phyloP scores from a whole-genome alignment of 1,140 invertebrate species.

The Latrodectus geometricus region DNA sequence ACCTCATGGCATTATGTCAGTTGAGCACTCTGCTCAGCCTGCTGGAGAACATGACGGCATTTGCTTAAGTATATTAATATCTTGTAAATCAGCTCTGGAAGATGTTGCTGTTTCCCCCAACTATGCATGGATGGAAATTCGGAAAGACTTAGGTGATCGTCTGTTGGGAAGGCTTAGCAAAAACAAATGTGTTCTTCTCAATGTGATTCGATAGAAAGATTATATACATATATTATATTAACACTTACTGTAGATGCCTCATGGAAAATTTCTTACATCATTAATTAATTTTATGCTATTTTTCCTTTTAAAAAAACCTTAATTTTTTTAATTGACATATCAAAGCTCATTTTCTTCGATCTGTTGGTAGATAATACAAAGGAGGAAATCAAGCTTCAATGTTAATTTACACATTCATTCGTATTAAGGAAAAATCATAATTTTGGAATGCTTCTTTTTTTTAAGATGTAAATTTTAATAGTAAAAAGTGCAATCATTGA shows the following conservation, averaged over 20 bases:
- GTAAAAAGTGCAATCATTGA: too few relatives aligned
- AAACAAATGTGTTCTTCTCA: conserved; percentile 82
- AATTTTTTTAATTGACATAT: too few relatives aligned
- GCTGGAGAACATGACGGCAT: conserved; percentile 78
- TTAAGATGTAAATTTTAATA: too few relatives aligned
- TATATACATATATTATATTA: background rate
- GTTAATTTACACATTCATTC: too few relatives aligned
- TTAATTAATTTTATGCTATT: too few relatives aligned
- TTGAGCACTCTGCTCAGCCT: conserved; percentile 68
- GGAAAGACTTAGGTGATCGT: conserved; percentile 77
- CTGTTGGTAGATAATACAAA: too few relatives aligned
- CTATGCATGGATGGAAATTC: conserved; percentile 87
- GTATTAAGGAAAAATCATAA: too few relatives aligned
- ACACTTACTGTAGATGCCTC: background rate
- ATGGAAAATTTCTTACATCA: background rate
- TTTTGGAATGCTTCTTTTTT: too few relatives aligned
- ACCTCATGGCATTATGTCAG: conserved; percentile 75
- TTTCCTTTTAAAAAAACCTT: too few relatives aligned
- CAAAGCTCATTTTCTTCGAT: too few relatives aligned
- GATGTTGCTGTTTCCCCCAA: conserved; percentile 83
- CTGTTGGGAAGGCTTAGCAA: conserved; percentile 78
- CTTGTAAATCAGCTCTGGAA: conserved; percentile 85
- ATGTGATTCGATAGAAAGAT: conserved; percentile 80
- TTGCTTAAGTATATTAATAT: conserved; percentile 86
- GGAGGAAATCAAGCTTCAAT: too few relatives aligned